Evolutionary conservation across 2,888 invertebrate species (phyloP), one percentile per base, ranked within the genome.

Genomic region (Celastrina argiolus): DNA sequence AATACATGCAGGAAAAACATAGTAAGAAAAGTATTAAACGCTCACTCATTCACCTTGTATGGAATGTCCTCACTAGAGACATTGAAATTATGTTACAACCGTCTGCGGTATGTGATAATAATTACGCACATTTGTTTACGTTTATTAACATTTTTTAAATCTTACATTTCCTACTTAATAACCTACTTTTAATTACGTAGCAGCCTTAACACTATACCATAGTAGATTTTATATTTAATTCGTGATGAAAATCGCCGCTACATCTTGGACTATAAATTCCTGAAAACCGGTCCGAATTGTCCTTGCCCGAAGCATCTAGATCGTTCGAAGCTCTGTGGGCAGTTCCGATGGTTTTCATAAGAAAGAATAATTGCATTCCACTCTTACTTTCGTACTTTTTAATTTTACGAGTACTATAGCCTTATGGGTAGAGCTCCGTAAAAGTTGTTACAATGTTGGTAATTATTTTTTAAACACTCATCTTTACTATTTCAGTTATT

Each of bases 301-400:
- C 86, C 85, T 85, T 85, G 84, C 36, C 12, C 12, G 14, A 14
- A 61, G 72, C 81, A 77, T 80, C 81, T 81, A 81, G 78, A 78
- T 74, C 71, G 70, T 72, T 74, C 76, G 71, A 34, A 18, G 41
- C 68, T 69, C 65, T 69, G 69, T 69, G 71, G 71, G 66, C 74
- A 71, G 69, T 66, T 69, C 69, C 72, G 69, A 73, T 71, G 70
- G 67, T 66, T 66, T 58, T 34, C 2, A 10, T 34, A 51, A 22
- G 51, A 5, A 22, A 36, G 1, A 4, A 22, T 1, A 51, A 51
- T 51, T 22, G 22, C 2, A 51, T 51, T 2, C 12, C 22, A 16
- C 7, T 22, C 51, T 51, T 18, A 51, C 42, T 45, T 16, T 16
- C 16, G 14, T 18, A 8, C 18, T 45, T 45, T 45, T 45, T 18